Evolutionary conservation across 2,797 vertebrate genomes (phyloP).

Genomic region (Microchirus variegatus): DNA sequence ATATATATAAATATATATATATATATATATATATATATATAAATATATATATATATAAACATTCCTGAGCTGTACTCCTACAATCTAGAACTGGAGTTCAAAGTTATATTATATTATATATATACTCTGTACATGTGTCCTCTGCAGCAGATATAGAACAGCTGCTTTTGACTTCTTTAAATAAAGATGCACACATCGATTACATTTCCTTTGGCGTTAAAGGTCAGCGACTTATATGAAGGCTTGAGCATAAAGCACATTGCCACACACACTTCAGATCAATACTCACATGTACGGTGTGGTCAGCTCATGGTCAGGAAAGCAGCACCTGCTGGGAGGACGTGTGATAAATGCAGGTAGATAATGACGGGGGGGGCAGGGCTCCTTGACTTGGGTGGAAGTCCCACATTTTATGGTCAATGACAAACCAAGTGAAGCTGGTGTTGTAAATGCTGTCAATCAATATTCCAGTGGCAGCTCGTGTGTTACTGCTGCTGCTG

Average conservation of each 20-base stretch:
- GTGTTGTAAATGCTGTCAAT: slow-evolving; percentile 61
- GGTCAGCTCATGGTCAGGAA: slow-evolving; percentile 27
- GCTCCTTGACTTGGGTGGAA: slow-evolving; percentile 43
- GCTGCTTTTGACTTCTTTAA: too few relatives aligned
- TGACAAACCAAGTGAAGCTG: slow-evolving; percentile 47
- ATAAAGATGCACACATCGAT: too few relatives aligned
- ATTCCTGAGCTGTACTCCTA: too few relatives aligned
- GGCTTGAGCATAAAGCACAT: slow-evolving; percentile 14
- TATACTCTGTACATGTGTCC: too few relatives aligned
- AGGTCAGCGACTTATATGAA: neutral
- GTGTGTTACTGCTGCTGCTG: slow-evolving; percentile 32
- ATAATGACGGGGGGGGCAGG: slow-evolving; percentile 53
- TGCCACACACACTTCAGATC: slow-evolving; percentile 13
- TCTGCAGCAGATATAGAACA: too few relatives aligned
- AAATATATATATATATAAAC: too few relatives aligned
- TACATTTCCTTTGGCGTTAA: too few relatives aligned
- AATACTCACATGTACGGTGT: slow-evolving; percentile 21
- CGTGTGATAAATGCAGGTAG: slow-evolving; percentile 45
- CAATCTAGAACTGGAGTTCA: too few relatives aligned
- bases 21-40: too few relatives aligned
- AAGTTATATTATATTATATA: too few relatives aligned
- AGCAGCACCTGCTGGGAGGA: slow-evolving; percentile 1
- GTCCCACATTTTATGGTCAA: slow-evolving; percentile 53
- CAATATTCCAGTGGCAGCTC: slow-evolving; percentile 60
- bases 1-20: too few relatives aligned